Base-by-base conservation (phyloP, 2,113 vertebrate genomes). In the Engraulis encrasicolus region DNA sequence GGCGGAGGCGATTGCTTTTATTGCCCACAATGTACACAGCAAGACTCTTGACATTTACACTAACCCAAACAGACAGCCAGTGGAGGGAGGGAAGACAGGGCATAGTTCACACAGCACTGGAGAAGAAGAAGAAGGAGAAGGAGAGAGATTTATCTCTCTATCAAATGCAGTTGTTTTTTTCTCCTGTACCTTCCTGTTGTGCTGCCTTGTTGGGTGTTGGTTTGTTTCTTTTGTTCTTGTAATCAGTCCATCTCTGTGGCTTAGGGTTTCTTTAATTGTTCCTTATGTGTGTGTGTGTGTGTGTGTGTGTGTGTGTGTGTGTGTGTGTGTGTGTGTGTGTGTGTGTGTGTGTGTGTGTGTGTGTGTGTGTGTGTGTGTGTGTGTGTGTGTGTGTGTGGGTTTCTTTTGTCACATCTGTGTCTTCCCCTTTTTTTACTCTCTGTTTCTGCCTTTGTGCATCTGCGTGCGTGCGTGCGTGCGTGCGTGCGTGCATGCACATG, bases 61-160 rank as follows among this genome's bases (percentile, higher is more conserved):
- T 45, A 45, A 45, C 40, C 93, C 0, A 92, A 94, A 71, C 92
- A 94, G 92, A 92, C 93, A 88, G 48, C 45, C 40, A 45, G 40
- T 45, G n/a, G n/a, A n/a, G n/a, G 11, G 31, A 66, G 9, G 23
- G 23, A 6, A 27, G 23, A 1, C 27, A n/a, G 15, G 6, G 54
- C 27, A 23, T 23, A 66, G 23, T 66, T 31, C 14, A 66, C 9
- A 31, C 23, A 66, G n/a, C n/a, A 6, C 4, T 23, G 58, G 20
- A n/a, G 54, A n/a, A n/a, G 54, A 20, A 58, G 14, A 20, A 3
- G 52, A 23, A 27, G n/a, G n/a, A 66, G 58, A 14, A 66, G 58
- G 58, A 66, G 58, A 23, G 12, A 9, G 58, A 66, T 23, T 23
- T 66, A 9, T 27, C n/a, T 61, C 6, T 66, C 11, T 31, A n/a